Evolutionary conservation across 2,113 vertebrate species (phyloP), one percentile per base, ranked within the genome.

Genomic region (Herpailurus yagouaroundi): DNA sequence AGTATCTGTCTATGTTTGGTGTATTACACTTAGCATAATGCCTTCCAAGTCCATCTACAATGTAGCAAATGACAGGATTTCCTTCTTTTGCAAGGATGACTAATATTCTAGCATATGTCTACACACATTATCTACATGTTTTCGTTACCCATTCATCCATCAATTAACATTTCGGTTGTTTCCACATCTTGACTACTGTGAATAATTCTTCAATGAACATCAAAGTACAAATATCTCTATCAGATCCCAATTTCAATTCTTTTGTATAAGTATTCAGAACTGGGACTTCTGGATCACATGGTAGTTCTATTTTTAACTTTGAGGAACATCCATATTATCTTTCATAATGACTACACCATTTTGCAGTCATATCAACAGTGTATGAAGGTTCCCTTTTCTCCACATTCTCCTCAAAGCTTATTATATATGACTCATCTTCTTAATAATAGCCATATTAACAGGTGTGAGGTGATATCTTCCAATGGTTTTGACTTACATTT

Each of bases 21-120:
- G 81, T 76, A 71, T 82, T 71, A 82, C n/a, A 25, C 36, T 89
- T n/a, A 80, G 5, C 48, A n/a, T n/a, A 80, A 52, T 80, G 48
- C 18, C 18, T 52, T 79, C 45, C 48, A 87, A 29, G 23, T 71
- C n/a, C 33, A 66, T 23, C 29, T 31, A 55, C 16, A 14, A 52
- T 27, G 21, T 71, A 36, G 66, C 13, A 16, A 68, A 71, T 76
- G 25, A 18, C 48, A 80, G 77, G 29, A 80, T 80, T 80, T n/a
- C 18, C 48, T 80, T 52, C 31, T n/a, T 79, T 48, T 31, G 41
- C 3, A 76, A 76, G 14, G 74, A 29, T 76, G 76, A 79, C 29
- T 79, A 52, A 79, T 50, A 50, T 19, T 79, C 45, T 33, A 33
- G 12, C 50, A 7, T 50, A 48, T 50, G 19, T 23, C 31, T n/a